Conservation (phyloP, 1,140 invertebrate genomes). For the Portunus trituberculatus region DNA sequence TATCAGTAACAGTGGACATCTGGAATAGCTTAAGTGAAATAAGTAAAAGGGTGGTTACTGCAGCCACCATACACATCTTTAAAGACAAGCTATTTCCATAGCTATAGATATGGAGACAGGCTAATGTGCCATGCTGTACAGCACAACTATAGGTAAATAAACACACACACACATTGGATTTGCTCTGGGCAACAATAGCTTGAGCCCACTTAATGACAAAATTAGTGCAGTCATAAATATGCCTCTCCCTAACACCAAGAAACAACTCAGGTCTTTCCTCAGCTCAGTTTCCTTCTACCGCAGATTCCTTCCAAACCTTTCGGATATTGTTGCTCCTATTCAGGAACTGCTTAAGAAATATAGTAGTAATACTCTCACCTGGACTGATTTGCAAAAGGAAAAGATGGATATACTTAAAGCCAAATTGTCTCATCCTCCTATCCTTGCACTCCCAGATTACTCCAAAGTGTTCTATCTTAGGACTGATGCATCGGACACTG, state of each 20-base stretch:
- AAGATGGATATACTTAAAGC: background rate
- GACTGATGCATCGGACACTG: background rate
- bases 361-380: background rate
- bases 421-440: background rate
- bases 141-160: too few species aligned
- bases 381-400: background rate
- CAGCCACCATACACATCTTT: too few species aligned
- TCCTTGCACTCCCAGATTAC: background rate
- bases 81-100: too few species aligned
- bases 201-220: background rate
- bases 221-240: background rate
- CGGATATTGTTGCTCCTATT: background rate
- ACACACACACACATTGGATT: too few species aligned
- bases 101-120: too few species aligned
- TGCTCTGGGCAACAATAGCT: too few species aligned
- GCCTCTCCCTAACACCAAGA: background rate
- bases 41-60: too few species aligned
- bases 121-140: too few species aligned
- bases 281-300: background rate
- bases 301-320: background rate
- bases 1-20: too few species aligned
- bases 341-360: background rate
- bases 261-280: background rate
- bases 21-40: too few species aligned
- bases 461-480: background rate